Percentiles rank a stretch among this genome's conserved stretches.
phyloP scores from a whole-genome alignment of 2,888 invertebrate species.

The Allophyes oxyacanthae region DNA sequence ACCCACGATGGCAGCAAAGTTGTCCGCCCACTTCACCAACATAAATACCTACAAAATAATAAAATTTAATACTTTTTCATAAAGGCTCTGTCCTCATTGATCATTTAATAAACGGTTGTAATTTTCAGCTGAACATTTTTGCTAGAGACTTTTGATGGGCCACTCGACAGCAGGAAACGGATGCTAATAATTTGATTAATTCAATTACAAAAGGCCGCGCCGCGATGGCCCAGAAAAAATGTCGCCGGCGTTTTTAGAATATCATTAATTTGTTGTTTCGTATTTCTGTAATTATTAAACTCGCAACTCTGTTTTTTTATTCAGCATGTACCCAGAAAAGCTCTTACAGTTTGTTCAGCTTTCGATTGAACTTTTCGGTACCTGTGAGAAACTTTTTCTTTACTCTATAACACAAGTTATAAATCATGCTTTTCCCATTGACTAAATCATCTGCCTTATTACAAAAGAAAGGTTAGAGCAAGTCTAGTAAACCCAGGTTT shows the following conservation, averaged over 20 bases:
- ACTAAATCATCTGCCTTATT: too few species aligned
- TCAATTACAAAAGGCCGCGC: conserved; percentile 49
- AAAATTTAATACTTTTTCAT: conserved; percentile 17
- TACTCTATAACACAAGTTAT: too few species aligned
- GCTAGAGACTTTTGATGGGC: conserved; percentile 33
- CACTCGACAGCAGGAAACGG: conserved; percentile 47
- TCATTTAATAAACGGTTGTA: conserved; percentile 34
- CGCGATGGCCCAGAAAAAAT: conserved; percentile 8
- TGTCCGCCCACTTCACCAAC: too few species aligned
- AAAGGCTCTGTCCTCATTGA: conserved; percentile 7
- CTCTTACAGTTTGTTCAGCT: neutral
- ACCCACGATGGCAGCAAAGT: too few species aligned
- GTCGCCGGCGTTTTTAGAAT: conserved; percentile 6
- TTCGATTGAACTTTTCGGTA: neutral
- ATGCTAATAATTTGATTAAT: conserved; percentile 64
- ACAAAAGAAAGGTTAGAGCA: too few species aligned
- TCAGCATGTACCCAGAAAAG: neutral
- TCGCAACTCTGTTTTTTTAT: neutral
- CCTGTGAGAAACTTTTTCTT: too few species aligned
- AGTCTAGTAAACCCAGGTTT: too few species aligned
- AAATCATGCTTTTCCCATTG: too few species aligned
- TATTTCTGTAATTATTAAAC: conserved; percentile 1
- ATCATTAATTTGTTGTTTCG: conserved; percentile 8
- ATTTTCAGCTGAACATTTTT: conserved; percentile 29
- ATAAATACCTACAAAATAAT: neutral